Percentiles rank a stretch among this genome's conserved stretches.
These are phyloP conservation scores for Pachyramphus minor DNA, from an alignment of 2,113 vertebrate species.

Conservation along the genomic window DNA sequence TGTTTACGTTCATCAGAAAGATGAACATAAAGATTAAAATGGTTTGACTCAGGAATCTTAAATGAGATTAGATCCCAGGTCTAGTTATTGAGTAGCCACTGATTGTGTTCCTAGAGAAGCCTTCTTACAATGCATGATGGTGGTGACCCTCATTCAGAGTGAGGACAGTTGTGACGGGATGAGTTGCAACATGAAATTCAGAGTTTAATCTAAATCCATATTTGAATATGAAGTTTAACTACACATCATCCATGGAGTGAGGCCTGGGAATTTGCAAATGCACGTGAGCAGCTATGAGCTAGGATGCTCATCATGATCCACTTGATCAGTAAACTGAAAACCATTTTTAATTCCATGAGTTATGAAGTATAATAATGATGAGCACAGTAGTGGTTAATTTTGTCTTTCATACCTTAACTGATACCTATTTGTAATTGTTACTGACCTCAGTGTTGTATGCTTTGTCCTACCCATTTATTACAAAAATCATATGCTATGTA, in stretches of 20 bases:
- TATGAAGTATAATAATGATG: not conserved
- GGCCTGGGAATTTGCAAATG: not conserved
- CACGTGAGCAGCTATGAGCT: not conserved
- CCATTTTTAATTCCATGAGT: not conserved
- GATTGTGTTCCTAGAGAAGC: not conserved
- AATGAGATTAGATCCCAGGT: not conserved
- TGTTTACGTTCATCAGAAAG: too few species aligned
- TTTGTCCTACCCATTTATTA: not conserved
- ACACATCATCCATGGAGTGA: not conserved
- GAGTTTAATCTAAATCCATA: not conserved
- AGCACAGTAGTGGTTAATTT: not conserved
- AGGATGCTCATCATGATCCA: not conserved
- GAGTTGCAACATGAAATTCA: not conserved
- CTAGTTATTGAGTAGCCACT: not conserved
- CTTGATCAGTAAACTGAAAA: not conserved
- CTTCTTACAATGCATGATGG: not conserved
- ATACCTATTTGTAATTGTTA: not conserved
- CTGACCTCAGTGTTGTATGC: not conserved
- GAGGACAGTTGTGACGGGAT: not conserved
- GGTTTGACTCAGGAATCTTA: not conserved
- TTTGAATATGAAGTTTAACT: not conserved
- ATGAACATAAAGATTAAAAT: not conserved
- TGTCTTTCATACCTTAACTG: not conserved
- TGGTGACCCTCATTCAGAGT: not conserved
- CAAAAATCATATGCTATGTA: not conserved